These are phyloP conservation scores for Heterotilapia buettikoferi DNA, from an alignment of 2,113 vertebrate species.

Conservation along the genomic window DNA sequence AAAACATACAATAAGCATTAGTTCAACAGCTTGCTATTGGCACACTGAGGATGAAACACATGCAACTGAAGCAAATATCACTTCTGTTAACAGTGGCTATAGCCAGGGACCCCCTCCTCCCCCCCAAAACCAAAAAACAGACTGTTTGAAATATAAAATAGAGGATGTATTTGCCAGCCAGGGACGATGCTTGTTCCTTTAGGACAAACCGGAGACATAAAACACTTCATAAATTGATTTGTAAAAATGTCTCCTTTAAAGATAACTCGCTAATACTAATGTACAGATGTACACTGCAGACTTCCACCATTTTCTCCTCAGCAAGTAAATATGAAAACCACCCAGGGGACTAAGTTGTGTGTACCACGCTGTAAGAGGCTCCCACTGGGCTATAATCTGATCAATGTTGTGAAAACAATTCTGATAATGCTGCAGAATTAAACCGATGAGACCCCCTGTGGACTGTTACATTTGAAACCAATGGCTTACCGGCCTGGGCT, in stretches of 20 bases:
- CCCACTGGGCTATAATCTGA: conserved; percentile 76
- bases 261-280: neutral
- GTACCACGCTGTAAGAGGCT: conserved; percentile 53
- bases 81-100: neutral
- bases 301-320: neutral
- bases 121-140: rapidly evolving
- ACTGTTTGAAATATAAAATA: neutral
- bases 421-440: conserved; percentile 74
- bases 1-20: neutral
- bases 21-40: neutral
- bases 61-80: neutral
- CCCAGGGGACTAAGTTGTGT: conserved; percentile 48
- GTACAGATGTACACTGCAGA: neutral
- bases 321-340: conserved; percentile 36
- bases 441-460: conserved; percentile 60
- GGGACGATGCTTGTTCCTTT: neutral
- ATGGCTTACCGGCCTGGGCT: conserved; percentile 59
- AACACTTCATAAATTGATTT: neutral
- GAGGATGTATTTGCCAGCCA: neutral
- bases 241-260: neutral
- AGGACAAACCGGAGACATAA: neutral
- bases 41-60: neutral
- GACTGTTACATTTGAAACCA: conserved; percentile 69
- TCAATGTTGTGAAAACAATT: conserved; percentile 77
- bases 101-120: neutral